phyloP scores from a whole-genome alignment of 2,113 vertebrate genomes.

The Illadopsis cleaveri region DNA sequence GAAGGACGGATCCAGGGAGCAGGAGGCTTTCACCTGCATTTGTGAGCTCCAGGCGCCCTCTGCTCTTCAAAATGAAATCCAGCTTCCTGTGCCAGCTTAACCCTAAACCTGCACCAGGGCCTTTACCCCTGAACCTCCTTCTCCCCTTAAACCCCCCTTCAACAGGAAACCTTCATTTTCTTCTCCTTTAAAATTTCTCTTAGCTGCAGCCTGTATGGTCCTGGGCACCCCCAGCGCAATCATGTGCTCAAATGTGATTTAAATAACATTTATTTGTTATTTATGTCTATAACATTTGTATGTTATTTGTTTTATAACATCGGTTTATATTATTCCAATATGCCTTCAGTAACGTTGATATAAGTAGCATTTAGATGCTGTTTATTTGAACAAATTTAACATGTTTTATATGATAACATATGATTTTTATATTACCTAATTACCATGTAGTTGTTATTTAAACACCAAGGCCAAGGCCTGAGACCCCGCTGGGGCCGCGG shows the following conservation, averaged over 20 bases:
- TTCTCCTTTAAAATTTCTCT: not conserved
- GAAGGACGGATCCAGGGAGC: rapidly evolving
- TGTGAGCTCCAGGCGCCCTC: conserved; percentile 30
- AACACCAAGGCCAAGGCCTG: not conserved
- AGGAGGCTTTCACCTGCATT: rapidly evolving
- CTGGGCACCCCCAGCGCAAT: not conserved
- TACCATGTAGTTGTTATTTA: rapidly evolving
- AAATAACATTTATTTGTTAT: not conserved
- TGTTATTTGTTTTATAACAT: not conserved
- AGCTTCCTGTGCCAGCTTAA: not conserved
- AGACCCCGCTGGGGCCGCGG: not conserved
- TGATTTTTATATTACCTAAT: not conserved
- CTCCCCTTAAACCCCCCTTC: not conserved
- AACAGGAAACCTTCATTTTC: rapidly evolving
- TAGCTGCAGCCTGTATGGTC: not conserved
- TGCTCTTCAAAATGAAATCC: not conserved
- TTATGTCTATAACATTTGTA: not conserved
- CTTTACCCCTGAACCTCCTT: not conserved
- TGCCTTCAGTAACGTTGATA: not conserved
- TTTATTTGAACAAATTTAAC: not conserved
- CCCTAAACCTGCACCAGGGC: rapidly evolving
- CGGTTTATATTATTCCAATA: not conserved
- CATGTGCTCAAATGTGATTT: rapidly evolving
- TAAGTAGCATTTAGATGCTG: no score
- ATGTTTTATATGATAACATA: not conserved